Base-by-base conservation (phyloP, 2,113 vertebrate species). In the Barnardius zonarius region DNA sequence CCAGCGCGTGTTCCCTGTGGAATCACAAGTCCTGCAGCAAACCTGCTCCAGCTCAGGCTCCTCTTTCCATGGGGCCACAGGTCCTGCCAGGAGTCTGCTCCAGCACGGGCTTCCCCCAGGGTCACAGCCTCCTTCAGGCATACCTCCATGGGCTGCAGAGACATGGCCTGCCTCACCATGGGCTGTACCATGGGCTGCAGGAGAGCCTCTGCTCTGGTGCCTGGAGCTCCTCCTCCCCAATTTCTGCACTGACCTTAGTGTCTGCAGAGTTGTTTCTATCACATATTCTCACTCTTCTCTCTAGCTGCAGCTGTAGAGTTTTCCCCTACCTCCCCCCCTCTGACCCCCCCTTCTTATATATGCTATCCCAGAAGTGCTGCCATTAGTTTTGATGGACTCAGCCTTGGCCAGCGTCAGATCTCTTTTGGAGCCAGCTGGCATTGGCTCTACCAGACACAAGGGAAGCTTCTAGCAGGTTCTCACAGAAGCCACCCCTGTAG, bases 31-130 rank as follows among this genome's bases (percentile, higher is more conserved):
- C 44, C 44, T 73, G 23, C n/a, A 73, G 44, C 33, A 52, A 9
- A 52, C 28, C 8, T 67, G 28, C 28, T 67, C 33, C 51, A 46
- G 1, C 0, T 0, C 0, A 0, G 28, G 39, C 16, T 46, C 24
- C 19, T 67, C 16, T 67, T 17, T 80, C 24, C 6, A 20, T 6
- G 19, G 23, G 51, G 24, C 33, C 24, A 18, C 28, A 80, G 9
- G 44, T 22, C 37, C 61, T 86, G 11, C 44, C 59, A 80, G 37
- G 19, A 52, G 1, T 11, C 9, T 4, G 2, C 16, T 61, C 39
- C 17, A 35, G 3, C 17, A 11, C 18, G 20, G 52, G n/a, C 24
- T 74, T 74, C 9, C 7, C 9, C 25, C 7, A 20, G 24, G 10
- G 39, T n/a, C 51, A 59, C 19, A n/a, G 37, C 16, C 6, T 66